These are phyloP conservation scores for Trichacis sp. DNA, from an alignment of 2,888 invertebrate species.

Conservation along the genomic window DNA sequence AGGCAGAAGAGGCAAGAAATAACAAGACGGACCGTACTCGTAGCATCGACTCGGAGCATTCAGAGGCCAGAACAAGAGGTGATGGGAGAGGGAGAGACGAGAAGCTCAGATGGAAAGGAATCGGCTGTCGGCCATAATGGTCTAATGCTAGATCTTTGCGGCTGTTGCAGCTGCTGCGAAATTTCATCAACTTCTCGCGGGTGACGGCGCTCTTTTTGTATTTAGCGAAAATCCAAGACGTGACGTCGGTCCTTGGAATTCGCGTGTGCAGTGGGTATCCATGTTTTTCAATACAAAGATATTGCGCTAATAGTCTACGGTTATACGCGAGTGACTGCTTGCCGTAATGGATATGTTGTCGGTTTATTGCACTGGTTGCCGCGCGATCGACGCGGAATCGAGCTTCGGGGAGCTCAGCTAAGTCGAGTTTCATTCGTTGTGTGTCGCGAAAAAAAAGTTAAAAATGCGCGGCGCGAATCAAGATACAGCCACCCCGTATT, in stretches of 20 bases:
- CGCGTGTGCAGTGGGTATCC: too few species aligned
- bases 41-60: not conserved
- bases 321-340: not conserved
- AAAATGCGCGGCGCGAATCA: conserved; percentile 69
- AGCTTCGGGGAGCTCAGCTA: too few species aligned
- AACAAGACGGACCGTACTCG: not conserved
- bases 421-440: too few species aligned
- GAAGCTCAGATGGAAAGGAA: conserved; percentile 47
- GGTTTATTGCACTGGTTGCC: not conserved
- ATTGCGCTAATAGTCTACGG: too few species aligned
- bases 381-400: not conserved
- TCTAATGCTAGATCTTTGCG: conserved; percentile 56
- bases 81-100: conserved; percentile 30
- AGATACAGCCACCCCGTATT: conserved; percentile 91
- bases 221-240: conserved; percentile 35
- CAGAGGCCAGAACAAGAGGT: conserved; percentile 11
- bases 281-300: too few species aligned
- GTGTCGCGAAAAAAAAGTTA: conserved; percentile 1
- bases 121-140: conserved; percentile 60
- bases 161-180: conserved; percentile 62
- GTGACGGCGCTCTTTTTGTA: too few species aligned
- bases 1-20: conserved; percentile 23
- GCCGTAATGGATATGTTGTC: conserved; percentile 9
- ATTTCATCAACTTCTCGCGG: too few species aligned
- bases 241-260: conserved; percentile 7